These are phyloP conservation scores for Tetanocera ferruginea DNA, from an alignment of 2,888 invertebrate species.

Conservation along the genomic window DNA sequence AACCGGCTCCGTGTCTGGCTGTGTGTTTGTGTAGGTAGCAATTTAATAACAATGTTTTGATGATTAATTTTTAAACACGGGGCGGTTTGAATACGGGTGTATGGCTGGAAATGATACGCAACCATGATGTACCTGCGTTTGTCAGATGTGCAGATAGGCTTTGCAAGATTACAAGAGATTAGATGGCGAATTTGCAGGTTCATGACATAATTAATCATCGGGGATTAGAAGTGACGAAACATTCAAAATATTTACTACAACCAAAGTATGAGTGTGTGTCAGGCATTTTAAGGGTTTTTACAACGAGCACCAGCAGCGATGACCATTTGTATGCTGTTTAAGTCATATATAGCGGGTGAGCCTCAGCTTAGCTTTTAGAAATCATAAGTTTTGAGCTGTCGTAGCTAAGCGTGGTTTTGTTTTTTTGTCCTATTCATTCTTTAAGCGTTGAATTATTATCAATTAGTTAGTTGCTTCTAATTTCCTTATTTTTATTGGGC, in stretches of 20 bases:
- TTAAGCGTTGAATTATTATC: conserved; percentile 60
- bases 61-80: conserved; percentile 53
- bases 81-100: conserved; percentile 37
- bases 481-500: conserved; percentile 52
- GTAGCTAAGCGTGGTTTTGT: not conserved
- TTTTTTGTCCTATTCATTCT: conserved; percentile 35
- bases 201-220: conserved; percentile 35
- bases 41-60: conserved; percentile 40
- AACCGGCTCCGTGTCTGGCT: not conserved
- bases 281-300: not conserved
- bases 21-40: conserved; percentile 6
- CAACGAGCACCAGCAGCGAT: not conserved
- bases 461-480: conserved; percentile 58
- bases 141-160: conserved; percentile 38
- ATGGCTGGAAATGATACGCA: not conserved
- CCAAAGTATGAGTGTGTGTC: not conserved
- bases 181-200: conserved; percentile 32
- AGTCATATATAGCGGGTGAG: not conserved
- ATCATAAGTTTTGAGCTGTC: not conserved
- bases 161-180: conserved; percentile 35
- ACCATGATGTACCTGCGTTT: not conserved
- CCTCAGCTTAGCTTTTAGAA: not conserved
- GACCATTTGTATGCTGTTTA: not conserved
- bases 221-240: conserved; percentile 33
- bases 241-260: conserved; percentile 26